Percentiles rank a stretch among this genome's conserved stretches.
These are phyloP conservation scores for Nanorana parkeri DNA, from an alignment of 2,113 vertebrate genomes.

Conservation along the genomic window DNA sequence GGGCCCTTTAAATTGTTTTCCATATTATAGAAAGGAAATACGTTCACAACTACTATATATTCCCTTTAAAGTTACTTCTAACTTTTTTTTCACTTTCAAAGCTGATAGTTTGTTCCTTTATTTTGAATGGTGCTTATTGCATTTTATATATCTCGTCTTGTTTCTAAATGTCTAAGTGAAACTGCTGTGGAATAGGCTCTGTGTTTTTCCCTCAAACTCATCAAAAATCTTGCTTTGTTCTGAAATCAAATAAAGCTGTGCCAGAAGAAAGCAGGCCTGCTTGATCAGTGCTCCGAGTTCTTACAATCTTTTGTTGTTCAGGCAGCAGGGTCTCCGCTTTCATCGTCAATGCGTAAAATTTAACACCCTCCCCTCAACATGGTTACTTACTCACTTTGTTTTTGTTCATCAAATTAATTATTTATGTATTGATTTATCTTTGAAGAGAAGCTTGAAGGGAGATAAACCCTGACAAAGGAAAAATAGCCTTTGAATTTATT, in stretches of 20 bases:
- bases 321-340: conserved; percentile 51
- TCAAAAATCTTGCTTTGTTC: conserved; percentile 52
- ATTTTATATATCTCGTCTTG: conserved; percentile 16
- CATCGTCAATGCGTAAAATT: conserved; percentile 56
- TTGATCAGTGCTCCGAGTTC: conserved; percentile 52
- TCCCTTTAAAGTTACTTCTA: neutral
- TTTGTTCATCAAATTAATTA: conserved; percentile 57
- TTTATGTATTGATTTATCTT: conserved; percentile 56
- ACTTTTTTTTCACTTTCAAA: neutral
- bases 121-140: neutral
- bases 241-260: conserved; percentile 48
- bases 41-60: too few species aligned
- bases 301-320: conserved; percentile 52
- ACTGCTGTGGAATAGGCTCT: conserved; percentile 5
- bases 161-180: conserved; percentile 14
- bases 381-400: conserved; percentile 56
- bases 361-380: conserved; percentile 53
- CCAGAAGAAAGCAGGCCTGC: conserved; percentile 35
- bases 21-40: too few species aligned
- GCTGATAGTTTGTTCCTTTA: neutral
- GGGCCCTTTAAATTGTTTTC: too few species aligned
- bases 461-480: conserved; percentile 41
- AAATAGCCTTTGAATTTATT: conserved; percentile 42
- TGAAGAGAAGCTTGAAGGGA: conserved; percentile 49
- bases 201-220: conserved; percentile 28